Conservation (phyloP, 92 coral and sea anemone species). For the Anthopleura xanthogrammica region DNA sequence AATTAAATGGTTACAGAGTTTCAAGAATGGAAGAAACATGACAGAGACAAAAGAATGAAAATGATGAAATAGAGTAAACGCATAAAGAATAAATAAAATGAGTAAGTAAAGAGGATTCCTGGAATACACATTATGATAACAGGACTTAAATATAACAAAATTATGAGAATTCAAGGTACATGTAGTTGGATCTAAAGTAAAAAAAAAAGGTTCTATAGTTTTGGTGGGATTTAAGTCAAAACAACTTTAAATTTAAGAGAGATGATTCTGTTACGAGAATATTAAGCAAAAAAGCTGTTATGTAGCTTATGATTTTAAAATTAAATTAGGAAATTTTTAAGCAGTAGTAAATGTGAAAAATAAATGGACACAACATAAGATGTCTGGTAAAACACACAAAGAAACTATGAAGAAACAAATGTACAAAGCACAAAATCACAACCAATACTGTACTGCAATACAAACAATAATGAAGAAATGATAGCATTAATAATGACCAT, state of each 20-base stretch:
- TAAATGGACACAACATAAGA: slow-evolving; percentile 14
- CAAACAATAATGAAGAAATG: not conserved
- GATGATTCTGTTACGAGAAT: not conserved
- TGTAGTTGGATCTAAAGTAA: not conserved
- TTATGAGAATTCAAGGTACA: not conserved
- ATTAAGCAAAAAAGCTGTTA: not conserved
- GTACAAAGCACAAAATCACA: not conserved
- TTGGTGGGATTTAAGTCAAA: not conserved
- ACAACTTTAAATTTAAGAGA: not conserved
- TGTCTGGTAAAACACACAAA: slow-evolving; percentile 30
- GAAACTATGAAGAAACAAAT: not conserved
- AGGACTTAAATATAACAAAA: not conserved
- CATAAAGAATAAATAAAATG: not conserved
- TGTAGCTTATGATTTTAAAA: not conserved
- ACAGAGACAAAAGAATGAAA: not conserved
- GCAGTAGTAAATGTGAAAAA: not conserved
- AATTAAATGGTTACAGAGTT: no score
- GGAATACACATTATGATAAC: not conserved
- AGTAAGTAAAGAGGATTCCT: not conserved
- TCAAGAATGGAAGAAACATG: no score
- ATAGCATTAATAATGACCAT: not conserved
- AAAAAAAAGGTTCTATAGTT: not conserved
- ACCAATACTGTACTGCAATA: not conserved
- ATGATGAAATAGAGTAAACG: not conserved
- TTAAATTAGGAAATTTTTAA: not conserved